Evolutionary conservation across 2,888 invertebrate species (phyloP).

Genomic region (Sphinx pinastri): DNA sequence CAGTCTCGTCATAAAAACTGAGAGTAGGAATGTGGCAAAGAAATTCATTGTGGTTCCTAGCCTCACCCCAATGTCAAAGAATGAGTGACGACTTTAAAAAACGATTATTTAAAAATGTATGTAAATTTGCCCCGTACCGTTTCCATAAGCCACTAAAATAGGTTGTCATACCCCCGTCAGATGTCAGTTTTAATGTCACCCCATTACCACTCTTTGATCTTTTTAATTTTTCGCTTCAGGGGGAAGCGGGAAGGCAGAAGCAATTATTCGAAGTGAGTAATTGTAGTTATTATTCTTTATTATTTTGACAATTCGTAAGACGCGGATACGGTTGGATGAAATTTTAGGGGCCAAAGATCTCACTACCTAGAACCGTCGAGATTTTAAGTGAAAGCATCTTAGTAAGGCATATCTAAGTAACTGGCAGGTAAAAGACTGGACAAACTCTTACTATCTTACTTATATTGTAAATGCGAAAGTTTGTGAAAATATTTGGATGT

Average conservation of each 20-base stretch:
- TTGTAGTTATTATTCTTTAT: background rate
- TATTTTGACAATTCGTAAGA: background rate
- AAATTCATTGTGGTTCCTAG: slow-evolving; percentile 4
- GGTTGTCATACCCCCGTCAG: slow-evolving; percentile 59
- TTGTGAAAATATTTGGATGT: no score
- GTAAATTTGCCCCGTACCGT: background rate
- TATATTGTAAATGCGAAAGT: no score
- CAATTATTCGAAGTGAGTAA: background rate
- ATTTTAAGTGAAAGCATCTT: no score
- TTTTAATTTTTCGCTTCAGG: slow-evolving; percentile 47
- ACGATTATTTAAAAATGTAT: slow-evolving; percentile 15
- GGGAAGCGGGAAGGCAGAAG: slow-evolving; percentile 37
- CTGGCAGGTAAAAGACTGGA: no score
- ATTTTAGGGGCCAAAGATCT: no score
- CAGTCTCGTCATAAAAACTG: background rate
- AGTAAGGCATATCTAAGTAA: no score
- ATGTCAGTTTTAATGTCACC: slow-evolving; percentile 49
- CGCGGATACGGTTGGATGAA: no score
- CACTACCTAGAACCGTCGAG: no score
- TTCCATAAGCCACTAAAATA: slow-evolving; percentile 47
- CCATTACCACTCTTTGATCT: slow-evolving; percentile 50
- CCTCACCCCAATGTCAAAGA: slow-evolving; percentile 1
- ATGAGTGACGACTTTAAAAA: background rate
- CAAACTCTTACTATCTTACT: no score
- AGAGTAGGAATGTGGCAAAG: background rate